A percentile compares a stretch with the other conserved stretches of the same genome.
phyloP scores from a whole-genome alignment of 1,140 invertebrate genomes.

The Drosophila auraria region DNA sequence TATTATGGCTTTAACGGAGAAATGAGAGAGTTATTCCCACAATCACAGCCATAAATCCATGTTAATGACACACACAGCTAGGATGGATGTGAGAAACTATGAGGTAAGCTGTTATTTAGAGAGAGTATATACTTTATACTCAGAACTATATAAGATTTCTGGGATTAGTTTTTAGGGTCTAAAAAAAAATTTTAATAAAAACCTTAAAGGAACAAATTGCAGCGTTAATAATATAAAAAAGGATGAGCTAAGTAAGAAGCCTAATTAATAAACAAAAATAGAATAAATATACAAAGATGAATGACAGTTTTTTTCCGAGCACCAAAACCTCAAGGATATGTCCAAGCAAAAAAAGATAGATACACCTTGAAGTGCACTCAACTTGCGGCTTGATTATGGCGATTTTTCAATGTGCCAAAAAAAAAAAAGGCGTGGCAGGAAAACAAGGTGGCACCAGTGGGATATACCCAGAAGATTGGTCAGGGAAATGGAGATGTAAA shows the following conservation, averaged over 20 bases:
- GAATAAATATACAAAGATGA: neutral
- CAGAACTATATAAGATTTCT: too few relatives aligned
- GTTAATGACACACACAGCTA: constrained; percentile 1
- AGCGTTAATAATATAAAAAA: too few relatives aligned
- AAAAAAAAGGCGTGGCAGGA: constrained; percentile 10
- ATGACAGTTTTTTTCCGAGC: too few relatives aligned
- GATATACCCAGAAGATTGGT: constrained; percentile 5
- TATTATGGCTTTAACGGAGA: neutral
- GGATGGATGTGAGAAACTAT: neutral
- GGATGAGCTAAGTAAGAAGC: too few relatives aligned
- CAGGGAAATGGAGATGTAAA: constrained; percentile 6
- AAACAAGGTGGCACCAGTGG: constrained; percentile 16
- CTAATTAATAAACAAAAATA: neutral
- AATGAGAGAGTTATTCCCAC: neutral
- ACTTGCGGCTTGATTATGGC: constrained; percentile 28
- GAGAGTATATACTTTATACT: too few relatives aligned
- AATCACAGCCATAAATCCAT: constrained; percentile 41
- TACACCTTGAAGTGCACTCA: neutral
- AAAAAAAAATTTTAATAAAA: too few relatives aligned
- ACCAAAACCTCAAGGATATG: neutral
- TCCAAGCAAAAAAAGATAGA: neutral
- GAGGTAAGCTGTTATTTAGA: neutral
- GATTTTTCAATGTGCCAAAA: constrained; percentile 43
- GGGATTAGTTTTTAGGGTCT: too few relatives aligned
- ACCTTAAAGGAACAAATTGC: too few relatives aligned